Evolutionary conservation across 2,113 vertebrate species (phyloP).

Genomic region (Marmota monax): DNA sequence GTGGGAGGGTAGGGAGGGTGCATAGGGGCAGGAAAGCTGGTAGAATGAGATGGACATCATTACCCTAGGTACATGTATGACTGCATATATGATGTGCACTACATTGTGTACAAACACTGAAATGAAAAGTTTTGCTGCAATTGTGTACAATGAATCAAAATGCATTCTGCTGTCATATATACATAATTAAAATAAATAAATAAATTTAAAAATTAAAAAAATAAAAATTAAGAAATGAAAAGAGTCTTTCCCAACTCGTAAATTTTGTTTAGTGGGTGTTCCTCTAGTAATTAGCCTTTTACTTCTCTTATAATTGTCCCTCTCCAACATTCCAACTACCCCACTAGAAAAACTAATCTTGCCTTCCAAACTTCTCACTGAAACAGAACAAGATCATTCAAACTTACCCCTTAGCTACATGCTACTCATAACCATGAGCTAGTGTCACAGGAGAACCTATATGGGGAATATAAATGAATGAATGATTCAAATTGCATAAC

Average conservation of each 20-base stretch:
- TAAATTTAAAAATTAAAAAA: no score
- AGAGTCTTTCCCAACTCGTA: background rate
- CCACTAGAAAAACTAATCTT: constrained; percentile 17
- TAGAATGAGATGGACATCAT: no score
- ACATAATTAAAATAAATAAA: no score
- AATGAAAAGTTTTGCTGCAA: no score
- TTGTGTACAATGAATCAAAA: no score
- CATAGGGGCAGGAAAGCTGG: no score
- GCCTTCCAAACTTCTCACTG: background rate
- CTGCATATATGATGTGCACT: no score
- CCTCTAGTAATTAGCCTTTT: constrained; percentile 17
- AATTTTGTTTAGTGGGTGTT: constrained; percentile 26
- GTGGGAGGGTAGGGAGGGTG: no score
- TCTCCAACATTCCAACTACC: background rate
- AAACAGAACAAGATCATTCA: constrained; percentile 14
- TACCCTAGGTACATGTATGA: no score
- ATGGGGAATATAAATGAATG: background rate
- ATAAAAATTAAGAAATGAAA: background rate
- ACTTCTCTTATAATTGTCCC: background rate
- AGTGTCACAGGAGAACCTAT: background rate
- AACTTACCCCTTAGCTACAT: background rate
- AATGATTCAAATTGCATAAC: background rate
- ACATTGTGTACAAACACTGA: no score
- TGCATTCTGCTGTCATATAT: no score
- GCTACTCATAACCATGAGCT: background rate